Base-by-base conservation (phyloP, 92 coral and sea anemone genomes). In the Nematostella vectensis region DNA sequence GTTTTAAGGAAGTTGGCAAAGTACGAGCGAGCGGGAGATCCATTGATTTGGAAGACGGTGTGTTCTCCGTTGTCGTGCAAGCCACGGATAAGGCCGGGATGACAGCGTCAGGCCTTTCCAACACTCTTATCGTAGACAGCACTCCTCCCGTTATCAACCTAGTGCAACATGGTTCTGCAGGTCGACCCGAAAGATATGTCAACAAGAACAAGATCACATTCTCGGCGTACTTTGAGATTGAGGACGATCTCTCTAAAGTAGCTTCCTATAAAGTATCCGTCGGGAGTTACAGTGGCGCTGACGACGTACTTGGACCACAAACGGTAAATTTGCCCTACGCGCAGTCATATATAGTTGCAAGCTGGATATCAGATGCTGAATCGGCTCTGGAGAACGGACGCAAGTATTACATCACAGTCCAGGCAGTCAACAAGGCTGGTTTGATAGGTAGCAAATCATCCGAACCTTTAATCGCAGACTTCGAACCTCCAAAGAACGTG, bases 71-170 rank as follows among this genome's bases (percentile, higher is more conserved):
- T 19, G 81, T 78, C 13, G 87, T 91, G 4, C 84, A 79, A 65
- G 98, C 98, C 2, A 70, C 57, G 24, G 98, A 91, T 50, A 72
- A 70, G 20, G 93, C 87, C 18, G 98, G 98, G 6, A 68, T 78
- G 57, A 71, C 40, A 22, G 45, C 88, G 13, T 62, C 58, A 29
- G 82, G 87, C 0, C 49, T 73, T 54, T 82, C 96, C 17, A 77
- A 82, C 48, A 74, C 91, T 12, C 69, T 91, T 47, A 86, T 77
- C 25, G 76, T 91, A 17, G 98, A 91, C 58, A 71, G 81, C 59
- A 81, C 76, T 8, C 88, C 98, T 11, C 91, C 96, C 12, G 48
- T 47, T 1, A 56, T 91, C 28, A 67, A 61, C 0, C 62, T 60
- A 31, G 59, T 82, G 28, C 93, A 91, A 28, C 87, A 82, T 56